These are phyloP conservation scores for Condylura cristata DNA, from an alignment of 2,113 vertebrate species.

Conservation along the genomic window DNA sequence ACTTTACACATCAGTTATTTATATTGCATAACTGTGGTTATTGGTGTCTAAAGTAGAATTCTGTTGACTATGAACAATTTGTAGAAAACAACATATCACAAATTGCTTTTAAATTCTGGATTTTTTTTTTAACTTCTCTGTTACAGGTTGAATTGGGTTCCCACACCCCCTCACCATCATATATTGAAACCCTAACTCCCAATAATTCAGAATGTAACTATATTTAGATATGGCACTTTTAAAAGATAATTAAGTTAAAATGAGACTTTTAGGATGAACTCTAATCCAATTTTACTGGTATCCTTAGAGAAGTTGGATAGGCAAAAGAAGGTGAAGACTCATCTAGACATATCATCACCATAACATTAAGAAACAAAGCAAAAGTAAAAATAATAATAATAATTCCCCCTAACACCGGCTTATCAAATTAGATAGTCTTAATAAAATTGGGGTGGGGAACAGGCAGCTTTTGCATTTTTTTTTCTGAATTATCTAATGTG, in stretches of 20 bases:
- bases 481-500: background rate
- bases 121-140: background rate
- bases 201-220: background rate
- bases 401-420: accelerated
- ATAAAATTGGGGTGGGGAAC: background rate
- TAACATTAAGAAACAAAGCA: background rate
- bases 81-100: background rate
- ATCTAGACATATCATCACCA: background rate
- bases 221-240: background rate
- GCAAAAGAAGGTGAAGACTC: background rate
- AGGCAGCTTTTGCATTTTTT: background rate
- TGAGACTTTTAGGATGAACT: background rate
- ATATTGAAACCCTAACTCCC: background rate
- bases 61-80: background rate
- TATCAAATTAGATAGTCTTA: background rate
- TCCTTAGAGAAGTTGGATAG: background rate
- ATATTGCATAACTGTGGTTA: background rate
- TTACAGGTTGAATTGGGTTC: background rate
- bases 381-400: background rate
- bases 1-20: background rate
- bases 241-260: background rate
- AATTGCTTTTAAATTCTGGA: background rate
- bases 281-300: no score
- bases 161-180: background rate
- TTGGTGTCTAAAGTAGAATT: background rate